Evolutionary conservation across 2,797 vertebrate species (phyloP), one percentile per base, ranked within the genome.

Genomic region (Betta splendens): DNA sequence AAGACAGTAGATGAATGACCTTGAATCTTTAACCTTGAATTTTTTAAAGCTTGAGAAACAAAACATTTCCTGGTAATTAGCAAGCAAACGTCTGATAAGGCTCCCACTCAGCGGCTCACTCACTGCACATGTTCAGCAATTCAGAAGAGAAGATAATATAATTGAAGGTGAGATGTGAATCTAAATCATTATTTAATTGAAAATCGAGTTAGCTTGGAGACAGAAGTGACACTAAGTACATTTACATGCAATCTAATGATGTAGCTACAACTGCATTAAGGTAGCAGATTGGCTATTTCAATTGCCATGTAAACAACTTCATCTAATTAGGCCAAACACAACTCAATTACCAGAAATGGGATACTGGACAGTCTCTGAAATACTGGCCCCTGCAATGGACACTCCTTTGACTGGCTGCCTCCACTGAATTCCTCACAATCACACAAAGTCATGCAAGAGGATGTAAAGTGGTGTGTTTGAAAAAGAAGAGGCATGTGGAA

Each of bases 21-120:
- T 77, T 58, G 62, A 31, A 46, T 56, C 39, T n/a, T n/a, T n/a
- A n/a, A n/a, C n/a, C n/a, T n/a, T n/a, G 10, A 50, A 72, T 50
- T 58, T 29, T 39, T 56, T 61, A 62, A 54, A 63, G 59, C 35
- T 55, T 16, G 50, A n/a, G 53, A 51, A 65, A 75, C 67, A 61
- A 79, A 79, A 66, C 48, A 23, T 23, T 54, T 70, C 40, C 42
- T 50, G 48, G 63, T 81, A 46, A 81, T 76, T 74, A 70, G 49
- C 46, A 50, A 50, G 32, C 44, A 23, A 42, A 40, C 69, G 73
- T 77, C 70, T 61, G 72, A 77, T 75, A 75, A 76, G 55, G 28
- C 25, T 4, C 40, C 40, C 32, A 64, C 66, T 81, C 61, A 46
- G n/a, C n/a, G n/a, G n/a, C n/a, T n/a, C n/a, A n/a, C n/a, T n/a